phyloP scores from a whole-genome alignment of 1,140 invertebrate genomes.

The Potamilus streckersoni region DNA sequence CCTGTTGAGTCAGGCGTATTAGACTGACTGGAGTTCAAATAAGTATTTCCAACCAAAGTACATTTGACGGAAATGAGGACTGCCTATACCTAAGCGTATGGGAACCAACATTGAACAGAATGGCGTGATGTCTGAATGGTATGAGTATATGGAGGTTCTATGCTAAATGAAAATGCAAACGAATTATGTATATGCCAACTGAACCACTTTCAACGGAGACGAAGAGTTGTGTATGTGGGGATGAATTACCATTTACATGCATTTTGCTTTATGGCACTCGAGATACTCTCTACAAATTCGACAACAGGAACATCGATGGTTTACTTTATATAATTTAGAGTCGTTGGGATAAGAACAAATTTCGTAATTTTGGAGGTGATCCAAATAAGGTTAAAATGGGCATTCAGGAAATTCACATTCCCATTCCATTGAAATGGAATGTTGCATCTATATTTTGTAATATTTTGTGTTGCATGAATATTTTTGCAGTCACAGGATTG shows the following conservation, averaged over 20 bases:
- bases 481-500: no score
- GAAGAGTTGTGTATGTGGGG: conserved; percentile 49
- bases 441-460: no score
- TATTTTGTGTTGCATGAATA: no score
- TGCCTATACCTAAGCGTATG: conserved; percentile 59
- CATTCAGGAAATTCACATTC: no score
- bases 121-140: conserved; percentile 37
- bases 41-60: not conserved
- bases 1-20: conserved; percentile 12
- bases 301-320: conserved; percentile 78
- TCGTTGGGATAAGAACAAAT: no score
- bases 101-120: conserved; percentile 38
- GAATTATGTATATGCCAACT: not conserved
- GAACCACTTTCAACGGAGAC: conserved; percentile 48
- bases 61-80: conserved; percentile 41
- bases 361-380: conserved; percentile 90
- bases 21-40: not conserved
- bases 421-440: no score
- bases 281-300: conserved; percentile 30
- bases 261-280: conserved; percentile 13
- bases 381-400: conserved; percentile 75
- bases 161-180: conserved; percentile 9
- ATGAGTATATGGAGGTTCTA: conserved; percentile 49
- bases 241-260: conserved; percentile 52
- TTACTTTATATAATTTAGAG: no score